Conservation (phyloP, 2,888 invertebrate genomes). For the Gastracanthus pulcherrimus region DNA sequence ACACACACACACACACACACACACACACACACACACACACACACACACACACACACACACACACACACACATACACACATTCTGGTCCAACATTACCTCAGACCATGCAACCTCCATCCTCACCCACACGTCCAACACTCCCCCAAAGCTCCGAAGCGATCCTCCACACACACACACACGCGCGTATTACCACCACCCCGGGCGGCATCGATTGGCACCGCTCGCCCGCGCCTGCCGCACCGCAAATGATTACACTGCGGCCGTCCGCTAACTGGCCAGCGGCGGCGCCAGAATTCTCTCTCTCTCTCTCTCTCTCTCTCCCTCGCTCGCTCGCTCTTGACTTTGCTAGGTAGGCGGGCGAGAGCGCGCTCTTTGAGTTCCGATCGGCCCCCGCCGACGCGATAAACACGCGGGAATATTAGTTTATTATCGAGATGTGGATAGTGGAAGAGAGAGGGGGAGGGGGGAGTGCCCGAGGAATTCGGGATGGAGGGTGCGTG, state of each 20-base stretch:
- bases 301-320: constrained; percentile 15
- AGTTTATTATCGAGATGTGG: constrained; percentile 33
- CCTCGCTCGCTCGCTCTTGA: constrained; percentile 7
- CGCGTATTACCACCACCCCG: neutral
- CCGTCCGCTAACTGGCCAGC: constrained; percentile 73
- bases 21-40: too few relatives aligned
- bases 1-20: too few relatives aligned
- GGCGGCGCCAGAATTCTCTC: constrained; percentile 46
- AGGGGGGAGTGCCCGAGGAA: constrained; percentile 6
- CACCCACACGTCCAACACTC: neutral
- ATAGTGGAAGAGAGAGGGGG: neutral
- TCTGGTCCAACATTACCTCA: too few relatives aligned
- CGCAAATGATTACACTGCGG: constrained; percentile 77
- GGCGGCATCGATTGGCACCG: constrained; percentile 68
- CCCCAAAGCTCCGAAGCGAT: neutral
- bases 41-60: too few relatives aligned
- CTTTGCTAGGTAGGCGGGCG: too few relatives aligned
- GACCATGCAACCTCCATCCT: too few relatives aligned
- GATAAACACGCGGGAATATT: constrained; percentile 37
- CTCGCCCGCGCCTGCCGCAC: too few relatives aligned
- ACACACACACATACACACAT: too few relatives aligned
- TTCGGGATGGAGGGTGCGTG: neutral
- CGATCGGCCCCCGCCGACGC: neutral
- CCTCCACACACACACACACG: neutral
- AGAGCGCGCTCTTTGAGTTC: constrained; percentile 1